These are phyloP conservation scores for Tauraco erythrolophus DNA, from an alignment of 2,113 vertebrate genomes.

Conservation along the genomic window DNA sequence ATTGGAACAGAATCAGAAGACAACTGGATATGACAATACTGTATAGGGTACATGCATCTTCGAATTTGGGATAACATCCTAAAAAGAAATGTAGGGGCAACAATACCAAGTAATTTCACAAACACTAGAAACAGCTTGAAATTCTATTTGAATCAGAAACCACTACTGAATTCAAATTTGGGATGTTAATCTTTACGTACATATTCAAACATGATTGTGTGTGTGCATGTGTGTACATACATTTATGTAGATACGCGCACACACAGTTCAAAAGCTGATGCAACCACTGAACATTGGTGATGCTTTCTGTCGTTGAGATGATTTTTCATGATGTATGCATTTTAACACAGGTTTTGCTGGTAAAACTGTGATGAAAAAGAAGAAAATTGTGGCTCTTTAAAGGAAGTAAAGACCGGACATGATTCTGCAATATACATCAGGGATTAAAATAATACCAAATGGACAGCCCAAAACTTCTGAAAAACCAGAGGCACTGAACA, in stretches of 20 bases:
- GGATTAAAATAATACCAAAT: background rate
- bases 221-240: background rate
- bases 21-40: background rate
- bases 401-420: background rate
- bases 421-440: background rate
- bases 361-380: background rate
- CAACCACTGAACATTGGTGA: background rate
- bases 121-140: background rate
- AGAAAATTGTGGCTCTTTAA: background rate
- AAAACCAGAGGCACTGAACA: background rate
- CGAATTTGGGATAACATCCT: background rate
- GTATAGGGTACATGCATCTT: background rate
- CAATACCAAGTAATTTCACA: background rate
- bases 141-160: background rate
- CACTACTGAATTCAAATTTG: background rate
- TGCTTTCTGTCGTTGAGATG: background rate
- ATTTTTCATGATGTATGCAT: rapidly evolving
- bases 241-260: background rate
- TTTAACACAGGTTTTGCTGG: background rate
- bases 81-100: background rate
- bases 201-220: background rate
- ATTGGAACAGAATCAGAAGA: background rate
- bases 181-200: background rate
- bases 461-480: background rate
- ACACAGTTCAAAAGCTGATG: background rate